phyloP scores from a whole-genome alignment of 2,113 vertebrate species.

The Actenoides lindsayi region DNA sequence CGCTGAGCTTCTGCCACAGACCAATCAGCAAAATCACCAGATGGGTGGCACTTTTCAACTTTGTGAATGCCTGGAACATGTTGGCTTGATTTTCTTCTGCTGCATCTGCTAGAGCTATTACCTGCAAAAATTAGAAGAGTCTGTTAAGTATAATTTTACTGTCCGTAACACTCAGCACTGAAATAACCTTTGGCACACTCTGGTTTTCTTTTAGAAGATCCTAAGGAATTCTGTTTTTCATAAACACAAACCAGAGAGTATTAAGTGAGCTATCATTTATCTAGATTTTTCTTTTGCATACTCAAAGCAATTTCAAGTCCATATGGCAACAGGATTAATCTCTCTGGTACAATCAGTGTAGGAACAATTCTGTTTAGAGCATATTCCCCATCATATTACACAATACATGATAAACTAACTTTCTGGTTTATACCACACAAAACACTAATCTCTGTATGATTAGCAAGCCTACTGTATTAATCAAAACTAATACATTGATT shows the following conservation, averaged over 20 bases:
- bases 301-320: conserved; percentile 42
- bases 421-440: neutral
- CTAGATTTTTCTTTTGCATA: conserved; percentile 28
- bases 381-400: neutral
- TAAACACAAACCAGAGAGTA: conserved; percentile 47
- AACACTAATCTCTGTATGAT: neutral
- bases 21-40: conserved; percentile 87
- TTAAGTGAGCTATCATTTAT: conserved; percentile 44
- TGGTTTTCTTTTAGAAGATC: conserved; percentile 59
- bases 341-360: neutral
- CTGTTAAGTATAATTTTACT: conserved; percentile 60
- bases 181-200: conserved; percentile 46
- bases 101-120: conserved; percentile 91
- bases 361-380: neutral
- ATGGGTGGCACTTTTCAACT: conserved; percentile 87
- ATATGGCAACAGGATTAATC: conserved; percentile 29
- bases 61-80: conserved; percentile 84
- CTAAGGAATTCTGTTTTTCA: conserved; percentile 60
- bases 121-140: conserved; percentile 76
- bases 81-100: conserved; percentile 84
- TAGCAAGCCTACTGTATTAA: neutral
- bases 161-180: neutral
- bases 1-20: conserved; percentile 88
- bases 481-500: neutral
- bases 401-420: neutral